Conservation (phyloP, 30 jellyfish, hydroid and myxozoan species). For the Nemopilema nomurai region DNA sequence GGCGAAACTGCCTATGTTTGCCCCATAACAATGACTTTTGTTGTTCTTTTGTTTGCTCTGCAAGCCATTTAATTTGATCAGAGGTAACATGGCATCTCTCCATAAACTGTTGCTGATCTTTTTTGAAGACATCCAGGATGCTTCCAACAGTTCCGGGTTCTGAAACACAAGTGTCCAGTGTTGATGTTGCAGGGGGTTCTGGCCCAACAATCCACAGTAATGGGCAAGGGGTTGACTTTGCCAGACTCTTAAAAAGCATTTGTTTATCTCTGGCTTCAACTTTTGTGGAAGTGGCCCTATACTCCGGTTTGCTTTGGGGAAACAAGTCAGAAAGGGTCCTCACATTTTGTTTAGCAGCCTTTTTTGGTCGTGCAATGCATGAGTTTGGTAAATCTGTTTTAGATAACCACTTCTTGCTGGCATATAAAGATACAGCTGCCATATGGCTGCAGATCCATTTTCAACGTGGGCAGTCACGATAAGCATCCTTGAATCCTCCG, state of each 20-base stretch:
- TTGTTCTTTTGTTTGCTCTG: not conserved
- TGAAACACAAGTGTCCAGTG: not conserved
- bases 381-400: conserved; percentile 12
- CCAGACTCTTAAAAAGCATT: not conserved
- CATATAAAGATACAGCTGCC: conserved; percentile 12
- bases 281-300: not conserved
- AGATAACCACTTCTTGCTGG: conserved; percentile 7
- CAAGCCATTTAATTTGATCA: conserved; percentile 17
- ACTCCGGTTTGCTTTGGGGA: not conserved
- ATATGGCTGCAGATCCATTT: not conserved
- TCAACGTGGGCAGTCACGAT: not conserved
- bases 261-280: not conserved
- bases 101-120: not conserved
- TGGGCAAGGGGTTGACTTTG: not conserved
- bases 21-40: not conserved
- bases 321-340: not conserved
- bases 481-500: not conserved
- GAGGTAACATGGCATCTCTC: conserved; percentile 9
- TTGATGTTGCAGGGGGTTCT: not conserved
- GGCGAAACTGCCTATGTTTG: conserved; percentile 1
- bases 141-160: not conserved
- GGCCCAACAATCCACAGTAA: not conserved
- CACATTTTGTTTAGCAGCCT: conserved; percentile 1
- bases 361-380: conserved; percentile 14
- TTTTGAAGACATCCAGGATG: not conserved